Base-by-base conservation (phyloP, 1,140 invertebrate genomes). In the Ganaspis sp. region DNA sequence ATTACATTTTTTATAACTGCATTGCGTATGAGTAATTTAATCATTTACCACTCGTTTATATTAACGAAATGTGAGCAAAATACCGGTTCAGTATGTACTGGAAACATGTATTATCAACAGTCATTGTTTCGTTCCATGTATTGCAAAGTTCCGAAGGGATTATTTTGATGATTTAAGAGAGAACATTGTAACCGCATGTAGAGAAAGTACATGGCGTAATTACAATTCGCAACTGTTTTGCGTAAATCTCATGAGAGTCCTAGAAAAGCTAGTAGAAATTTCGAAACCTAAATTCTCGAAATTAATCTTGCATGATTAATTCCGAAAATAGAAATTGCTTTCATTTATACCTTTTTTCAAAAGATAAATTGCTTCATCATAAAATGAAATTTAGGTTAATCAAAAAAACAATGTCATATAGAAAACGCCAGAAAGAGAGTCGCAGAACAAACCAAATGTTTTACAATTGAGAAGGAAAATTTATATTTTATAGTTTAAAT, bases 161-260 rank as follows among this genome's bases (percentile, higher is more conserved):
- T 49, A 17, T 17, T n/a, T 8, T 49, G 45, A 49, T 49, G 45
- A 49, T 49, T 49, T 17, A 49, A 19, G 45, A 49, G 45, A n/a
- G 45, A 19, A n/a, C 19, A 17, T 17, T 17, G 19, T 49, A 49
- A 49, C 45, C 45, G 45, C 45, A 17, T 49, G n/a, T 49, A 49
- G n/a, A 49, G 45, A 49, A 49, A 49, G 19, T 17, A 49, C 45
- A 49, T 49, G 45, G 45, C 45, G 45, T 49, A 49, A 49, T 49
- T 49, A 49, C 45, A 49, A n/a, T 17, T 49, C n/a, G n/a, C 45
- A 49, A 49, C 19, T 49, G 45, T 17, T 17, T 49, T 49, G n/a
- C 19, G 45, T 17, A 49, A 49, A 17, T 49, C 45, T 17, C 45
- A 49, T 17, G 45, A 49, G 45, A 49, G 45, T 49, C 45, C n/a